Evolutionary conservation across 2,888 invertebrate genomes (phyloP).

Genomic region (Cheilosia soror): DNA sequence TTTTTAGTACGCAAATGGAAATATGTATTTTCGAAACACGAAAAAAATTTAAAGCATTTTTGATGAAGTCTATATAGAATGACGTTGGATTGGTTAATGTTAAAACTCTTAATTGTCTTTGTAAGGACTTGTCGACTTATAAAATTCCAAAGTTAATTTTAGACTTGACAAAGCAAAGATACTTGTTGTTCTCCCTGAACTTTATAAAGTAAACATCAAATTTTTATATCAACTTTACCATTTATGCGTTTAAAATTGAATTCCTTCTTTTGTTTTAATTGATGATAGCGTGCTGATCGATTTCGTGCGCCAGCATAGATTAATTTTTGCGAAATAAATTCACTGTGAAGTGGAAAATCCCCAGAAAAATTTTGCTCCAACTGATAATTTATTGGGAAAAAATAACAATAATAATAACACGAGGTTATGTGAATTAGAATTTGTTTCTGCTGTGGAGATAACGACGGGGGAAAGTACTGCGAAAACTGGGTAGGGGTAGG

Average conservation of each 20-base stretch:
- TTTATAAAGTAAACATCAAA: not conserved
- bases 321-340: not conserved
- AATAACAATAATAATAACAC: not conserved
- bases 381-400: not conserved
- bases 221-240: not conserved
- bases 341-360: not conserved
- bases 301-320: constrained; percentile 13
- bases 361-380: not conserved
- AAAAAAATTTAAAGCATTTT: not conserved
- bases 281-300: constrained; percentile 17
- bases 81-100: not conserved
- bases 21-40: not conserved
- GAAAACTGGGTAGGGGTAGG: not conserved
- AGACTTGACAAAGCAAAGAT: no score
- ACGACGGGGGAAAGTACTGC: not conserved
- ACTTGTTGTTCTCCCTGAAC: not conserved
- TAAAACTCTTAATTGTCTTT: not conserved
- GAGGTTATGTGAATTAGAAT: not conserved
- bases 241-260: not conserved
- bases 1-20: not conserved
- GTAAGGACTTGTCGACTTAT: not conserved
- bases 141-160: no score
- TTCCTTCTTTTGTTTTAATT: constrained; percentile 3
- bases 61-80: not conserved
- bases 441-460: constrained; percentile 1